These are phyloP conservation scores for Ichneumoninae sp. DNA, from an alignment of 2,888 invertebrate genomes.

Conservation along the genomic window DNA sequence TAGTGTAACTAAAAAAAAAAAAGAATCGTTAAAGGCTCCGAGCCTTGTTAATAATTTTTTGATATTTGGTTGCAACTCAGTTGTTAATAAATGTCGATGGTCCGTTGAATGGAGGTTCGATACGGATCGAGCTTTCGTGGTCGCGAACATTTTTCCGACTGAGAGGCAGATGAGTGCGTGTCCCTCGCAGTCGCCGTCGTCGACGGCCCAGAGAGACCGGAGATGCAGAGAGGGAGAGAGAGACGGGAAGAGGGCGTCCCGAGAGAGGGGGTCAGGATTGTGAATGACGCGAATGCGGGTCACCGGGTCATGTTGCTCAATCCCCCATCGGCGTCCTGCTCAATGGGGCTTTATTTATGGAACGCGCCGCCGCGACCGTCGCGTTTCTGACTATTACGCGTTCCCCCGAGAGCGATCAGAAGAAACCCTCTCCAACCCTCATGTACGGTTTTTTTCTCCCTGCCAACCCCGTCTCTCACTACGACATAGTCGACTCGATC, in stretches of 20 bases:
- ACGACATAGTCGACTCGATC: slow-evolving; percentile 13
- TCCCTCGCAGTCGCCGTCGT: slow-evolving; percentile 37
- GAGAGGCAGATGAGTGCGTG: slow-evolving; percentile 41
- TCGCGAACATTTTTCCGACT: slow-evolving; percentile 54
- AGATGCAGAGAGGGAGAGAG: slow-evolving; percentile 39
- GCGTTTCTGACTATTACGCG: slow-evolving; percentile 34
- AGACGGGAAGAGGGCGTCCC: slow-evolving; percentile 40
- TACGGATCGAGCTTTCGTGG: slow-evolving; percentile 44
- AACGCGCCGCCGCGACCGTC: slow-evolving; percentile 71
- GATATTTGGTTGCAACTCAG: not conserved
- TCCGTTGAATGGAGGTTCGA: not conserved
- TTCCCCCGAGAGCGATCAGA: slow-evolving; percentile 17
- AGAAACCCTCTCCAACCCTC: slow-evolving; percentile 49
- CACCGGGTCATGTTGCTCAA: slow-evolving; percentile 81
- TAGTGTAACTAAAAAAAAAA: too few species aligned
- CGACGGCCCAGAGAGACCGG: slow-evolving; percentile 45
- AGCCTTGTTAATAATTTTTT: too few species aligned
- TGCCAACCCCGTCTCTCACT: not conserved
- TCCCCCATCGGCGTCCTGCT: slow-evolving; percentile 78
- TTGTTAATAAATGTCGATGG: slow-evolving; percentile 1
- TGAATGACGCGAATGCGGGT: slow-evolving; percentile 84
- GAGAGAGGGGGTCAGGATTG: slow-evolving; percentile 74
- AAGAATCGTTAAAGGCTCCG: too few species aligned
- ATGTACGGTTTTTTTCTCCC: not conserved
- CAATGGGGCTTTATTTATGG: slow-evolving; percentile 82